Evolutionary conservation across 2,797 vertebrate species (phyloP).

Genomic region (Spinibarbus caldwelli): DNA sequence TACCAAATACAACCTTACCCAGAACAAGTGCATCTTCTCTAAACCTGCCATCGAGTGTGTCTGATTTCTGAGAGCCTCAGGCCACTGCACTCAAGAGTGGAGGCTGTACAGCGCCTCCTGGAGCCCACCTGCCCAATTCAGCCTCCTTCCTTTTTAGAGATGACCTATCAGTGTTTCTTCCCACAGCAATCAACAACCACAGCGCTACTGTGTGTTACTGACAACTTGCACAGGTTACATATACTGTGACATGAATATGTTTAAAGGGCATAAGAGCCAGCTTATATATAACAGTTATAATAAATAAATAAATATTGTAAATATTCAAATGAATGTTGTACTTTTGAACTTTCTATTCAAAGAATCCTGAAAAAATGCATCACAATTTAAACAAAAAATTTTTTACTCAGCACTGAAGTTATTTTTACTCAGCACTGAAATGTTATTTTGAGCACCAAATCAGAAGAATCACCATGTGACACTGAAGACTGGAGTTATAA

Average conservation of each 20-base stretch:
- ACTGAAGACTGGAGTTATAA: background rate
- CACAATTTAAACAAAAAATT: background rate
- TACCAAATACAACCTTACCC: constrained; percentile 19
- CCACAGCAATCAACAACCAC: background rate
- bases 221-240: background rate
- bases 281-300: background rate
- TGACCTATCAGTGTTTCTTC: constrained; percentile 23
- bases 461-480: background rate
- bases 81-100: constrained; percentile 8
- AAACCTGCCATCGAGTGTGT: background rate
- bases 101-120: constrained; percentile 47
- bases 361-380: background rate
- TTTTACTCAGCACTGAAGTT: no score
- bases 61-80: constrained; percentile 31
- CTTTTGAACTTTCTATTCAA: background rate
- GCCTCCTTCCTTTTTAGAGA: constrained; percentile 12
- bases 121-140: constrained; percentile 33
- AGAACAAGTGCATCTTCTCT: constrained; percentile 30
- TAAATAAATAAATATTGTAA: background rate
- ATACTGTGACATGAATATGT: background rate
- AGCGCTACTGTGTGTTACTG: background rate
- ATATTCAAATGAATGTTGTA: background rate
- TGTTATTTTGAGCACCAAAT: background rate
- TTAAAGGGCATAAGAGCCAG: background rate
- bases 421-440: background rate